A percentile compares a stretch with the other conserved stretches of the same genome.
These are phyloP conservation scores for Erethizon dorsatum DNA, from an alignment of 2,797 vertebrate genomes.

Conservation along the genomic window DNA sequence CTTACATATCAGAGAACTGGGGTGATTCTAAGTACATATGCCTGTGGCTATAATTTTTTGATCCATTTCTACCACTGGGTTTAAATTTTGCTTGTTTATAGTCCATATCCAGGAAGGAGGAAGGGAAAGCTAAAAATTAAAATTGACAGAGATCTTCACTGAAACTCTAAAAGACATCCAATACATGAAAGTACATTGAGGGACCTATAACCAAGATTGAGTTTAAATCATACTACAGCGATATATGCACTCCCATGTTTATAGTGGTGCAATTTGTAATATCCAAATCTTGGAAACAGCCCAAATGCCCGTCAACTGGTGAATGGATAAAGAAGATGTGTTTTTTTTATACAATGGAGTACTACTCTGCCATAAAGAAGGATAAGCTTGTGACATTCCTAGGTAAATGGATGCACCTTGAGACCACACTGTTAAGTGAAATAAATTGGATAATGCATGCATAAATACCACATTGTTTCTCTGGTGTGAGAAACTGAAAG, in stretches of 20 bases:
- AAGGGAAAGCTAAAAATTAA: conserved; percentile 16
- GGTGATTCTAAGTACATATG: neutral
- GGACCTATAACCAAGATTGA: neutral
- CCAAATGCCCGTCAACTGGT: neutral
- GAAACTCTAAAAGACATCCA: conserved; percentile 3
- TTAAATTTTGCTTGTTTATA: conserved; percentile 31
- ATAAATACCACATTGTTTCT: too few species aligned
- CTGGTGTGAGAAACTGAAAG: too few species aligned
- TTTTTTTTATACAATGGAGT: too few species aligned
- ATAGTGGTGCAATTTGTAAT: neutral
- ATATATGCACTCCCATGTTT: neutral
- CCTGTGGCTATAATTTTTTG: neutral
- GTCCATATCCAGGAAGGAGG: neutral
- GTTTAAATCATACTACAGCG: neutral
- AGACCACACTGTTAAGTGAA: too few species aligned
- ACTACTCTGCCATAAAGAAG: too few species aligned
- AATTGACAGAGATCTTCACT: conserved; percentile 41
- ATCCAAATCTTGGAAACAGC: neutral
- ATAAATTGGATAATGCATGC: too few species aligned
- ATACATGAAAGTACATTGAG: neutral
- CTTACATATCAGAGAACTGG: neutral
- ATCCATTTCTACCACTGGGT: neutral
- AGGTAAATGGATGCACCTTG: too few species aligned
- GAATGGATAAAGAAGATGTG: neutral
- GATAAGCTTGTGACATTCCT: too few species aligned